Evolutionary conservation across 2,888 invertebrate species (phyloP).

Genomic region (Sylvicola cinctus): DNA sequence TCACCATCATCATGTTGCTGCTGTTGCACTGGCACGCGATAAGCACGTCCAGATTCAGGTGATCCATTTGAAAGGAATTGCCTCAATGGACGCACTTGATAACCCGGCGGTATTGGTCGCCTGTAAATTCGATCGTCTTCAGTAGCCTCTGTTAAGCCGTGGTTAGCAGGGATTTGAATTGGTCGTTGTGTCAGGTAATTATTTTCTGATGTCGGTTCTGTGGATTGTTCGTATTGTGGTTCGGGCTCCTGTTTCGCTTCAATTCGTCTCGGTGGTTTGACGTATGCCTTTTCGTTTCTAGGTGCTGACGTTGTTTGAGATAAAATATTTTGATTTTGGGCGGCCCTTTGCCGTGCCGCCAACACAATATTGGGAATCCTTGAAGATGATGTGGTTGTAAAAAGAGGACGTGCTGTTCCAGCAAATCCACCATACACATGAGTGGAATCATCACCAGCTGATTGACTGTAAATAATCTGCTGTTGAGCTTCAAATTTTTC

Average conservation of each 20-base stretch:
- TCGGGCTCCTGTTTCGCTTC: slow-evolving; percentile 19
- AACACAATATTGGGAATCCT: slow-evolving; percentile 31
- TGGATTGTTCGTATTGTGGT: slow-evolving; percentile 30
- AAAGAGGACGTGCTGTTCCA: slow-evolving; percentile 40
- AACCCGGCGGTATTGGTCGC: slow-evolving; percentile 4
- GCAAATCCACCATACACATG: slow-evolving; percentile 47
- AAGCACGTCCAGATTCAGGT: slow-evolving; percentile 28
- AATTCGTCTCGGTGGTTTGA: slow-evolving; percentile 6
- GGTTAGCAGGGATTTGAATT: slow-evolving; percentile 30
- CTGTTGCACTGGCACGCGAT: slow-evolving; percentile 24
- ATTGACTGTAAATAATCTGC: slow-evolving; percentile 33
- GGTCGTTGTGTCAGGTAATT: slow-evolving; percentile 31
- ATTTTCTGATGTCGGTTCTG: slow-evolving; percentile 30
- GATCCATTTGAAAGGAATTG: slow-evolving; percentile 4
- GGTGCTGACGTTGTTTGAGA: slow-evolving; percentile 6
- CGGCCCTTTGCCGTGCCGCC: slow-evolving; percentile 28
- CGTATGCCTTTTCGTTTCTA: slow-evolving; percentile 24
- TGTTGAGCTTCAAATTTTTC: slow-evolving; percentile 27
- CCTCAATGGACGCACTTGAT: no score
- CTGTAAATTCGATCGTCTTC: slow-evolving; percentile 7
- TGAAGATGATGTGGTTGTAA: slow-evolving; percentile 39
- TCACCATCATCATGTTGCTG: slow-evolving; percentile 3
- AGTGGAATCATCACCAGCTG: slow-evolving; percentile 39
- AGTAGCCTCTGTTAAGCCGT: slow-evolving; percentile 12
- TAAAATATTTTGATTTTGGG: slow-evolving; percentile 10